phyloP scores from a whole-genome alignment of 2,113 vertebrate genomes.

The Chlamydotis undulata region DNA sequence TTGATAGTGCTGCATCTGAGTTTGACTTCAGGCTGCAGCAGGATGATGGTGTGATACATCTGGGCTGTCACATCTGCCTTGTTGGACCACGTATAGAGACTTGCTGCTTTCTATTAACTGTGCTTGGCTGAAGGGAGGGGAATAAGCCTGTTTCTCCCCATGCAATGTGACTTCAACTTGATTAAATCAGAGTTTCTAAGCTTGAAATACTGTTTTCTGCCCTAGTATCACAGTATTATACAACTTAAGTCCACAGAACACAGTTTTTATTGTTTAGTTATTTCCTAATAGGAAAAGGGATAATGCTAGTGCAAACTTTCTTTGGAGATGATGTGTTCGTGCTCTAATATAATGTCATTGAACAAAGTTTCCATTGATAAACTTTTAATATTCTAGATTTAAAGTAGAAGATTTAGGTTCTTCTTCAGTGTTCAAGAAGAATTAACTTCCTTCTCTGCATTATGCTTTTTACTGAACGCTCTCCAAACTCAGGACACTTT shows the following conservation, averaged over 20 bases:
- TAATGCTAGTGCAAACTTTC: neutral
- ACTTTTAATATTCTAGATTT: neutral
- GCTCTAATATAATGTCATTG: neutral
- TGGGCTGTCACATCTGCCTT: neutral
- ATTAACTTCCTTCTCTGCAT: neutral
- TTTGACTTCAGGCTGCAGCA: neutral
- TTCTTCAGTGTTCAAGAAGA: neutral
- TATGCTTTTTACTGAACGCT: neutral
- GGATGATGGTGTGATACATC: neutral
- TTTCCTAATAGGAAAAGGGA: neutral
- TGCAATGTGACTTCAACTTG: neutral
- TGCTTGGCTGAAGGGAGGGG: neutral
- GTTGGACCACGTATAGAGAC: neutral
- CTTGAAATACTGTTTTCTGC: neutral
- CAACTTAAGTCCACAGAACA: neutral
- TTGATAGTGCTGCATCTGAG: neutral
- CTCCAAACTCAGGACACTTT: neutral
- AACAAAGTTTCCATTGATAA: neutral
- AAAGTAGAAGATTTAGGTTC: neutral
- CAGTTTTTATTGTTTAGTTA: neutral
- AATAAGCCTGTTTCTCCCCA: neutral
- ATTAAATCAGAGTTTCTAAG: neutral
- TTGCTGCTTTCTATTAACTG: neutral
- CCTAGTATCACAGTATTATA: neutral
- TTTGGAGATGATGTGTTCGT: neutral